Conservation (phyloP, 2,888 invertebrate genomes). For the Exephanes ischioxanthus region DNA sequence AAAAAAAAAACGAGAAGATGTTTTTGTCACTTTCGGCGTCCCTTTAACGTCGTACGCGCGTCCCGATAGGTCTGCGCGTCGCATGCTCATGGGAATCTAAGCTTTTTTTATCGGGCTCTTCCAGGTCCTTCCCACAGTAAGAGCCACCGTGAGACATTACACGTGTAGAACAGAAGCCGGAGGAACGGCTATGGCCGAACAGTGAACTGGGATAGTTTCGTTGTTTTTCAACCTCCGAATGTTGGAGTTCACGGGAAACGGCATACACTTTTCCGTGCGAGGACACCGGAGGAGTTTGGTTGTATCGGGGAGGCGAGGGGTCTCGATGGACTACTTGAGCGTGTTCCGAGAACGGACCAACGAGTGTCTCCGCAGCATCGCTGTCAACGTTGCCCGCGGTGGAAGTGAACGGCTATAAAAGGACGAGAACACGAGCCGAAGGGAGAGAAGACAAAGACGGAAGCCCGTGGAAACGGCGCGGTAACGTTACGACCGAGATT, state of each 20-base stretch:
- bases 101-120: slow-evolving; percentile 72
- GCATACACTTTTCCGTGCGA: background rate
- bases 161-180: slow-evolving; percentile 50
- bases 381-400: slow-evolving; percentile 57
- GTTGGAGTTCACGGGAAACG: slow-evolving; percentile 6
- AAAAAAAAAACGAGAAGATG: slow-evolving; percentile 67
- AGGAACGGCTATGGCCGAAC: slow-evolving; percentile 43
- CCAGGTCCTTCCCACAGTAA: background rate
- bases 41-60: slow-evolving; percentile 36
- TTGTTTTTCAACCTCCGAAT: slow-evolving; percentile 11
- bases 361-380: slow-evolving; percentile 46
- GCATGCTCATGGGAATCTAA: slow-evolving; percentile 74
- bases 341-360: slow-evolving; percentile 40
- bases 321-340: slow-evolving; percentile 66
- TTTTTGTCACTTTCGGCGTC: slow-evolving; percentile 56
- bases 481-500: slow-evolving; percentile 67
- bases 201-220: slow-evolving; percentile 23
- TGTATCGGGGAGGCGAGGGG: slow-evolving; percentile 23
- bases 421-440: slow-evolving; percentile 34
- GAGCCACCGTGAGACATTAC: background rate
- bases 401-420: slow-evolving; percentile 24
- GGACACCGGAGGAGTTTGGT: slow-evolving; percentile 31
- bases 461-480: slow-evolving; percentile 48
- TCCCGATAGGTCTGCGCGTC: slow-evolving; percentile 55
- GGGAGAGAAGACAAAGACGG: slow-evolving; percentile 39